Percentiles rank a stretch among this genome's conserved stretches.
These are phyloP conservation scores for Epizoanthus ramosus DNA, from an alignment of 92 coral and sea anemone species.

Conservation along the genomic window DNA sequence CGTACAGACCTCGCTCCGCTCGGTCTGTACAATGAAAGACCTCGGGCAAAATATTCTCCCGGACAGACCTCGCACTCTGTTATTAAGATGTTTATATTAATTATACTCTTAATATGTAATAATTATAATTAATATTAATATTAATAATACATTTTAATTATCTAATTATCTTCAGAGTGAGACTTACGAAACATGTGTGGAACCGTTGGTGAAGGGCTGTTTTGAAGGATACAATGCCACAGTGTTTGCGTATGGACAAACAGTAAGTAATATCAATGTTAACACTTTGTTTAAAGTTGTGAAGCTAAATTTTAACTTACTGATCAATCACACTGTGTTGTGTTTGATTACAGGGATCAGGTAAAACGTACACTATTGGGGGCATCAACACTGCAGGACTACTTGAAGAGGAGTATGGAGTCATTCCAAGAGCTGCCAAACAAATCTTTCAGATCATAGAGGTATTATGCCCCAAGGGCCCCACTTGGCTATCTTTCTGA, in stretches of 20 bases:
- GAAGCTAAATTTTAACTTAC: background rate
- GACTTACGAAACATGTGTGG: conserved; percentile 89
- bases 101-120: too few species aligned
- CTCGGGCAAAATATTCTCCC: too few species aligned
- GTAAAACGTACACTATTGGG: conserved; percentile 95
- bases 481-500: too few species aligned
- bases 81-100: too few species aligned
- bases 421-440: conserved; percentile 90
- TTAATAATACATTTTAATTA: too few species aligned
- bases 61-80: too few species aligned
- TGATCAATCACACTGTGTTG: background rate
- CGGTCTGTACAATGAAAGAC: too few species aligned
- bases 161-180: conserved; percentile 66
- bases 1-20: too few species aligned
- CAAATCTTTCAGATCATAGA: conserved; percentile 88
- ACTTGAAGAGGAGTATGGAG: conserved; percentile 85
- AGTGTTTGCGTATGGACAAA: conserved; percentile 98
- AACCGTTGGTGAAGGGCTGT: conserved; percentile 91
- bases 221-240: conserved; percentile 98
- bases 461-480: conserved; percentile 42
- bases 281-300: too few species aligned
- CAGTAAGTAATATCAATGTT: conserved; percentile 80
- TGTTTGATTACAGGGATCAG: conserved; percentile 76
- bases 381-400: conserved; percentile 92
- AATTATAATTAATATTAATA: too few species aligned